phyloP scores from a whole-genome alignment of 2,113 vertebrate genomes.

The Antechinus flavipes region DNA sequence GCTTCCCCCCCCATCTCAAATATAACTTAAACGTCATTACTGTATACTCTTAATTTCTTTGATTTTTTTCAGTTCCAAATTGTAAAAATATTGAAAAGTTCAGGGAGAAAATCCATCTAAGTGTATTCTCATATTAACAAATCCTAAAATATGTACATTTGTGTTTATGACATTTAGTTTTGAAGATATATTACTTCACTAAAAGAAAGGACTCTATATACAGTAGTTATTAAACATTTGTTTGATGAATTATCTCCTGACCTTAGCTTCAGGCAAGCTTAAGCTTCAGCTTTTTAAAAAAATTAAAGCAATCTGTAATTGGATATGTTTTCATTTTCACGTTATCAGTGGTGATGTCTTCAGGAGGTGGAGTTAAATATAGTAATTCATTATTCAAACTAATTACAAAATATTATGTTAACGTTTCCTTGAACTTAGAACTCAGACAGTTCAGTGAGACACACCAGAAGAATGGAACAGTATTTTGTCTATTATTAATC shows the following conservation, averaged over 20 bases:
- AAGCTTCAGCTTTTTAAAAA: not conserved
- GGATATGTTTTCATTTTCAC: conserved; percentile 48
- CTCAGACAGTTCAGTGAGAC: not conserved
- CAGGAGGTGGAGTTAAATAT: conserved; percentile 65
- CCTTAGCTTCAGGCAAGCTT: not conserved
- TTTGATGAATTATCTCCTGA: conserved; percentile 56
- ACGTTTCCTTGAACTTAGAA: conserved; percentile 41
- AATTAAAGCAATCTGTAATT: not conserved
- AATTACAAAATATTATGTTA: conserved; percentile 63
- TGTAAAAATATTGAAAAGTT: conserved; percentile 67
- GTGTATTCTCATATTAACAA: conserved; percentile 63
- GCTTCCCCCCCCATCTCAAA: conserved; percentile 64
- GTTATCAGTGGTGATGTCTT: conserved; percentile 71
- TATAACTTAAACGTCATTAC: conserved; percentile 57
- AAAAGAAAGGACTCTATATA: conserved; percentile 34
- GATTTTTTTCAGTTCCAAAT: conserved; percentile 58
- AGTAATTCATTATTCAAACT: conserved; percentile 56
- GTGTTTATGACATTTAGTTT: conserved; percentile 69
- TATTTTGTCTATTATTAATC: not conserved
- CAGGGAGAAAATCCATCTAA: conserved; percentile 65
- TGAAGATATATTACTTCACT: conserved; percentile 70
- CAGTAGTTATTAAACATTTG: conserved; percentile 23
- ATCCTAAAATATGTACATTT: conserved; percentile 62
- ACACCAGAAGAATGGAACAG: not conserved
- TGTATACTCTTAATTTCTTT: conserved; percentile 25